Conservation (phyloP, 1,140 invertebrate genomes). For the Drosophila parvula region DNA sequence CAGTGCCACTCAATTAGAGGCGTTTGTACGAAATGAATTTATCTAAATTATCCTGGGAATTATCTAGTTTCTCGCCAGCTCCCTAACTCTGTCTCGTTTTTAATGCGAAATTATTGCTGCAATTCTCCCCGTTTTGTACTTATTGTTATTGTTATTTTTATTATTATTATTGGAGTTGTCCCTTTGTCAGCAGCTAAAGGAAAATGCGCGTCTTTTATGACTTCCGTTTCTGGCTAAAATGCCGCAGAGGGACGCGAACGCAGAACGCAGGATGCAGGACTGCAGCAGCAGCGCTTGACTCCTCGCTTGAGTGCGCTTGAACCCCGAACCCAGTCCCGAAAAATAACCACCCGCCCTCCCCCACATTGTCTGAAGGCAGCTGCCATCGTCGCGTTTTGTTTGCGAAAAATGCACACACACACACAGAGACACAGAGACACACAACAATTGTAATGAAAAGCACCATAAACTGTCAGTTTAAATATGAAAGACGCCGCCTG, state of each 20-base stretch:
- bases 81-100: constrained; percentile 5
- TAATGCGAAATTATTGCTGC: constrained; percentile 68
- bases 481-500: constrained; percentile 67
- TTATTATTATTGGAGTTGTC: constrained; percentile 48
- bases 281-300: constrained; percentile 48
- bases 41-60: constrained; percentile 76
- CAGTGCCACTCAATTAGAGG: constrained; percentile 69
- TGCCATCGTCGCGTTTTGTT: constrained; percentile 44
- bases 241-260: constrained; percentile 48
- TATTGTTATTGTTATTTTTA: constrained; percentile 62
- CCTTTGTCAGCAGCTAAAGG: constrained; percentile 38
- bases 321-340: background rate
- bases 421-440: constrained; percentile 55
- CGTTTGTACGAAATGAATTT: constrained; percentile 64
- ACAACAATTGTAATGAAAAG: constrained; percentile 79
- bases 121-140: constrained; percentile 58
- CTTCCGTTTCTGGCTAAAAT: constrained; percentile 77
- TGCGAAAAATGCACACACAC: constrained; percentile 66
- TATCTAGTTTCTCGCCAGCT: constrained; percentile 38
- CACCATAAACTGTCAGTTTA: constrained; percentile 81
- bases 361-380: constrained; percentile 25
- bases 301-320: constrained; percentile 49
- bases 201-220: constrained; percentile 79
- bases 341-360: background rate
- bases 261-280: constrained; percentile 5